Base-by-base conservation (phyloP, 2,888 invertebrate genomes). In the Yponomeuta malinellus region DNA sequence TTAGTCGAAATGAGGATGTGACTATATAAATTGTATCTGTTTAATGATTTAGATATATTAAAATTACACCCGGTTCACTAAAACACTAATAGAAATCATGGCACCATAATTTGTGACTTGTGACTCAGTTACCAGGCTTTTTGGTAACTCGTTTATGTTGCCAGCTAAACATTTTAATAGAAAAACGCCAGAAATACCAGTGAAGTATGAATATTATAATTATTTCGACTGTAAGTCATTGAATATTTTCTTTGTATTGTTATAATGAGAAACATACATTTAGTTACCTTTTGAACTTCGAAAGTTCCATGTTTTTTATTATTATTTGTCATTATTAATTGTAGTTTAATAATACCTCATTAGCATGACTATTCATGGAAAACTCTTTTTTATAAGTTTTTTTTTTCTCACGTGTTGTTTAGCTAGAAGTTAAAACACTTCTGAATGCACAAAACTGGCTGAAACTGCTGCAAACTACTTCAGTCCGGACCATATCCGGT, bases 201-300 rank as follows among this genome's bases (percentile, higher is more conserved):
- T 90, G 90, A 83, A 84, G 75, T 80, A 74, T 76, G 74, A 79
- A 85, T 80, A 74, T 76, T 74, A 79, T 81, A 82, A 78, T 80
- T 81, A 84, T 78, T 88, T 87, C 85, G 91, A 89, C 90, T 90
- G 80, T 89, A 89, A 91, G 90, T 90, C 91, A 79, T 81, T 81
- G 80, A 83, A 80, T 83, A 82, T 81, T 80, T 84, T 85, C 83
- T 85, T 85, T 80, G 77, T 84, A 83, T 83, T 83, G 79, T 86
- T 59, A 84, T 59, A 59, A 59, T 80, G 78, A 59, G 52, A 75
- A 77, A 78, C 83, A 85, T 89, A 88, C 81, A 79, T 89, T 89
- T 90, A 91, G 90, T 91, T 91, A 91, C 91, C 91, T 88, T 82
- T 78, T 81, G 91, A 89, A 89, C 91, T 88, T 88, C 81, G 85